Conservation (phyloP, 2,797 vertebrate genomes). For the Periophthalmus magnuspinnatus region DNA sequence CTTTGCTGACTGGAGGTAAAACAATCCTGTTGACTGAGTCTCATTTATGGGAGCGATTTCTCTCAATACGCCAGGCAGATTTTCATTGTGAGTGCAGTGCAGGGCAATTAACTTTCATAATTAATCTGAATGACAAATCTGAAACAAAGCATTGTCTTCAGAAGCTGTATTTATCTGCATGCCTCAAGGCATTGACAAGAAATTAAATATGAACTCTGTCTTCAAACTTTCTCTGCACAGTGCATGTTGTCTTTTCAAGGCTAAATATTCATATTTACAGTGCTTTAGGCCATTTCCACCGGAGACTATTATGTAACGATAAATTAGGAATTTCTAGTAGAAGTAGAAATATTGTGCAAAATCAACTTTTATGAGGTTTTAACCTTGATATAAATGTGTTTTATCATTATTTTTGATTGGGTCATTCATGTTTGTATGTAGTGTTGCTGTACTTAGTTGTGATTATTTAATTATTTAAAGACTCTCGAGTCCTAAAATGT, state of each 20-base stretch:
- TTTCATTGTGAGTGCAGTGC: conserved; percentile 11
- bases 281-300: background rate
- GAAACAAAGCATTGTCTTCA: conserved; percentile 35
- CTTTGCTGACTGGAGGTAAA: conserved; percentile 7
- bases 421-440: no score
- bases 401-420: no score
- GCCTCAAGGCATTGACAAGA: conserved; percentile 17
- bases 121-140: conserved; percentile 47
- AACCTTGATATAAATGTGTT: no score
- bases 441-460: no score
- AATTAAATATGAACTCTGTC: conserved; percentile 42
- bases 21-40: conserved; percentile 43
- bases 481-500: no score
- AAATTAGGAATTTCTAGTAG: background rate
- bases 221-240: conserved; percentile 13
- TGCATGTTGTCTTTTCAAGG: background rate
- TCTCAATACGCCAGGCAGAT: conserved; percentile 20
- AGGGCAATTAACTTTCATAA: conserved; percentile 49
- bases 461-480: no score
- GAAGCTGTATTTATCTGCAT: conserved; percentile 11
- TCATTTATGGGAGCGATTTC: conserved; percentile 34
- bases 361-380: no score
- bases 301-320: background rate
- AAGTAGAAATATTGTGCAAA: no score
- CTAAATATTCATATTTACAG: background rate